These are phyloP conservation scores for Chloroclystis v-ata DNA, from an alignment of 2,888 invertebrate species.

Conservation along the genomic window DNA sequence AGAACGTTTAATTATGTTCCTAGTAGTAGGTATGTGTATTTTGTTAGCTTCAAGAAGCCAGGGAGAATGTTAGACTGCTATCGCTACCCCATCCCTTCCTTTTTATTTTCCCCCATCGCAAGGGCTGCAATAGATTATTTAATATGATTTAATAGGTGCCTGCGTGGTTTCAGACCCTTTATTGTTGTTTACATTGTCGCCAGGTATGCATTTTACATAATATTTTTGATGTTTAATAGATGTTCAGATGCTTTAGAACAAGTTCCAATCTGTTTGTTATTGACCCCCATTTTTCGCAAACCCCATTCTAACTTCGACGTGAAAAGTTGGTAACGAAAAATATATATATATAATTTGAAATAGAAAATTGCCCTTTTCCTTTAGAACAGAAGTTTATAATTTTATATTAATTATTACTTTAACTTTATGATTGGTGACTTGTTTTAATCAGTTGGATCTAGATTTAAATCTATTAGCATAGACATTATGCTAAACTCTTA, in stretches of 20 bases:
- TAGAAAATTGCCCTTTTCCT: no score
- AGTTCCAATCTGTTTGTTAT: not conserved
- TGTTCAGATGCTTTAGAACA: slow-evolving; percentile 40
- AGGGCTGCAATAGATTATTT: slow-evolving; percentile 73
- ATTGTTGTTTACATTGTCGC: slow-evolving; percentile 79
- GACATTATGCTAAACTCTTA: not conserved
- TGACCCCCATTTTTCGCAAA: no score
- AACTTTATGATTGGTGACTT: slow-evolving; percentile 1
- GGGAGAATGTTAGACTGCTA: slow-evolving; percentile 78
- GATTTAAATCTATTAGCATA: slow-evolving; percentile 19
- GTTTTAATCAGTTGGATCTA: slow-evolving; percentile 38
- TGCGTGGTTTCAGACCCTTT: slow-evolving; percentile 73
- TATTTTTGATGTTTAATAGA: slow-evolving; percentile 55
- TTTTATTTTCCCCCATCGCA: slow-evolving; percentile 68
- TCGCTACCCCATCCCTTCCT: slow-evolving; percentile 66
- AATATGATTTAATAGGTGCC: slow-evolving; percentile 77
- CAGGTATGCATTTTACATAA: slow-evolving; percentile 74
- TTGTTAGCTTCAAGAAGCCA: slow-evolving; percentile 77
- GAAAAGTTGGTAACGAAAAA: no score
- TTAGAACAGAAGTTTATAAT: no score
- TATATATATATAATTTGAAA: no score
- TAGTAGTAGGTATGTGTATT: slow-evolving; percentile 76
- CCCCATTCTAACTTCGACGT: no score
- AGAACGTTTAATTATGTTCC: slow-evolving; percentile 65
- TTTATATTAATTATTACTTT: no score